A percentile compares a stretch with the other conserved stretches of the same genome.
Conservation (phyloP, 2,113 vertebrate genomes). For the Orcinus orca region DNA sequence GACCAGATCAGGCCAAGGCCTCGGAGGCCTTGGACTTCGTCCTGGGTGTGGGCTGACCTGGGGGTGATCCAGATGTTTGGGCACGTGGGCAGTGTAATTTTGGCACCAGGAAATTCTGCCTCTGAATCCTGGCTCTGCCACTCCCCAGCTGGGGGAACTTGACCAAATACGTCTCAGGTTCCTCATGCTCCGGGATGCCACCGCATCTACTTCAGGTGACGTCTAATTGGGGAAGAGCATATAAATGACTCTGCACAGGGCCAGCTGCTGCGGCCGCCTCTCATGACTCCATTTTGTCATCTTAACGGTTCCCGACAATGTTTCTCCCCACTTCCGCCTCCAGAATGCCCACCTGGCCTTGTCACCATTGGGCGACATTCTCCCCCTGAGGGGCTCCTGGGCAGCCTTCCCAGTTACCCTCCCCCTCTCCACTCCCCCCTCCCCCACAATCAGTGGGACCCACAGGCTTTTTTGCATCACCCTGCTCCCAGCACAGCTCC, state of each 20-base stretch:
- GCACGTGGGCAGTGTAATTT: neutral
- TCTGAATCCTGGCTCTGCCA: neutral
- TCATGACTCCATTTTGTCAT: neutral
- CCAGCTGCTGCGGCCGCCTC: no score
- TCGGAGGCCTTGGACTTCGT: neutral
- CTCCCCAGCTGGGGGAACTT: neutral
- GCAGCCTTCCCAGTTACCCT: neutral
- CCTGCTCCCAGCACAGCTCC: neutral
- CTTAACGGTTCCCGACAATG: neutral
- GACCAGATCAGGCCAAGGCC: neutral
- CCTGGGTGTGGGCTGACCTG: neutral
- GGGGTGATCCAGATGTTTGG: neutral
- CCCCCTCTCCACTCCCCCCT: fast-evolving
- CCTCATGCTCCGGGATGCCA: neutral
- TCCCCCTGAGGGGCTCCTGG: neutral
- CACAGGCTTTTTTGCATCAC: neutral
- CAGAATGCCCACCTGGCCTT: neutral
- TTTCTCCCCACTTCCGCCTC: neutral
- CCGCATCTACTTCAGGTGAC: neutral
- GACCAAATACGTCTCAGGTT: neutral
- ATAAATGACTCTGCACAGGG: neutral
- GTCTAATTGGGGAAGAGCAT: neutral
- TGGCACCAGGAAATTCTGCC: neutral
- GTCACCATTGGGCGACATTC: neutral
- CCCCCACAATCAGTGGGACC: no score